A percentile compares a stretch with the other conserved stretches of the same genome.
Conservation (phyloP, 2,797 vertebrate genomes). For the Allobates femoralis region DNA sequence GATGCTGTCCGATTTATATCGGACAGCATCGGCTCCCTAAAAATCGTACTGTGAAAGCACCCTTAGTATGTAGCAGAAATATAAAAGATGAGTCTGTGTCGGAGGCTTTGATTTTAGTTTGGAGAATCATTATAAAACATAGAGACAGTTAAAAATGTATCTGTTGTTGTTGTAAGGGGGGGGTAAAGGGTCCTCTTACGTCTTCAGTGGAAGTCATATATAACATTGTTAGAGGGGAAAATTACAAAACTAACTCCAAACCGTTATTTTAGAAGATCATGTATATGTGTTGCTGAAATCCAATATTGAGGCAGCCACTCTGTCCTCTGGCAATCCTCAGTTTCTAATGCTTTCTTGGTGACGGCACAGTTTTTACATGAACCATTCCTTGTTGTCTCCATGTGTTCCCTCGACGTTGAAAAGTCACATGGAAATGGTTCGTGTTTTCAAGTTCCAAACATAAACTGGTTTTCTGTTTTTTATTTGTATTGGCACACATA, state of each 20-base stretch:
- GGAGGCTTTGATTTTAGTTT: not conserved
- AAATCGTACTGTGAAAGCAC: no score
- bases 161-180: not conserved
- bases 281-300: no score
- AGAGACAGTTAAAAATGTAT: no score
- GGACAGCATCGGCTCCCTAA: no score
- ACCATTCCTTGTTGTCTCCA: not conserved
- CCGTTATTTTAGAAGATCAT: no score
- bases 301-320: not conserved
- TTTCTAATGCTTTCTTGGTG: not conserved
- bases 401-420: not conserved
- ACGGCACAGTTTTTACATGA: not conserved
- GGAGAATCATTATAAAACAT: no score
- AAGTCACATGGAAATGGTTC: not conserved
- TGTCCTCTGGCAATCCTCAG: not conserved
- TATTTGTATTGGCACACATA: not conserved
- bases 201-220: not conserved
- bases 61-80: no score
- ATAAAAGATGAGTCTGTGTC: no score
- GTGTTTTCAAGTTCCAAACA: not conserved
- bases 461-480: not conserved
- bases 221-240: not conserved
- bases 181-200: not conserved
- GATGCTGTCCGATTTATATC: no score
- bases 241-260: not conserved